Base-by-base conservation (phyloP, 92 coral and sea anemone species). In the Zoanthus gigantus region DNA sequence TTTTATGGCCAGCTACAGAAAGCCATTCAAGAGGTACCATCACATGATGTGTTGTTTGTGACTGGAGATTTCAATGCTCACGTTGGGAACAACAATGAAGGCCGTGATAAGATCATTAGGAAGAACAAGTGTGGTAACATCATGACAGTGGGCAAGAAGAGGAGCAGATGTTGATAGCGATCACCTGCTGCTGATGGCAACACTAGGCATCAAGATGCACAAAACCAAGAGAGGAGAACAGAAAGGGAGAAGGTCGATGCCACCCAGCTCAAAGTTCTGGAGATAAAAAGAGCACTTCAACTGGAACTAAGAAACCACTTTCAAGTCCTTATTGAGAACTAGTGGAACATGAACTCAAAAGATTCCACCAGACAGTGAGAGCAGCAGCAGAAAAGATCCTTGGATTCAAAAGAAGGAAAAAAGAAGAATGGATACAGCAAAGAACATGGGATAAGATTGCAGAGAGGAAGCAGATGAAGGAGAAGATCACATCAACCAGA, bases 81-180 rank as follows among this genome's bases (percentile, higher is more conserved):
- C 3, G 79, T 84, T 6, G 71, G 79, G 54, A 44, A 58, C 8
- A 66, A 71, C 42, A 28, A 29, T 4, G 74, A 48, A 37, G 67
- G 44, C 61, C 45, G 82, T 44, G 82, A 77, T 31, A 58, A 77
- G 60, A 74, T 17, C n/a, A 34, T 82, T 61, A 76, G 76, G 76
- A 65, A 34, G 50, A 71, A 82, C 15, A 79, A 79, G 8, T 30
- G 78, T 52, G 79, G 80, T n/a, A 52, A 37, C 17, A 34, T 42
- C 6, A 83, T 12, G 79, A 83, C 66, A 83, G 50, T 16, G 87
- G 88, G 74, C 13, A 69, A 28, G 44, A 69, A 69, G 69, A 31
- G 74, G 74, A 30, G n/a, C 15, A 61, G 68, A 18, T 61, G 68
- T 61, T 61, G n/a, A 18, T 63, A 13, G 69, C 1, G 69, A 63